Evolutionary conservation across 2,797 vertebrate genomes (phyloP), one percentile per base, ranked within the genome.

Genomic region (Nannoperca obscura): DNA sequence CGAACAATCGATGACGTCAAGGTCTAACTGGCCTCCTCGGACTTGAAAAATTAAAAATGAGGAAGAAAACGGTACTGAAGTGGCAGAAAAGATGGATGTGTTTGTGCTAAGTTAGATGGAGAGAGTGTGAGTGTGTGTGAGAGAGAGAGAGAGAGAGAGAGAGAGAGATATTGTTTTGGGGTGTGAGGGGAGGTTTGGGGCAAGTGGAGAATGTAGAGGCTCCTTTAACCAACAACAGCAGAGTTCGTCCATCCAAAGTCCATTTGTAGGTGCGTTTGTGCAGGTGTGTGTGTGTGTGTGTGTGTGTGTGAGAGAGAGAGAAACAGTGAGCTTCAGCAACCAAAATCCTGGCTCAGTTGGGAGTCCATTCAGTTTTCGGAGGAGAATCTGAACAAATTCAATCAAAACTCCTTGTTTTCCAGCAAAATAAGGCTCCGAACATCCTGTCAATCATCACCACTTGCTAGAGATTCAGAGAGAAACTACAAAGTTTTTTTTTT

Each of bases 61-160:
- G n/a, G 36, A 54, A 40, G 7, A 34, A 63, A n/a, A 34, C 55
- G 67, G 83, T 82, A 88, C 86, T 81, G 88, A 84, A 27, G 63
- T 71, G 69, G 81, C 44, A 19, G 69, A 53, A 40, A 59, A 76
- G 75, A 80, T 86, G 80, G 87, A 86, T 86, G 90, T 87, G 91
- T 89, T 88, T 93, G 92, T 90, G 91, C 89, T 32, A 80, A 85
- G 78, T 79, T 80, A n/a, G 49, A 80, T 60, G 60, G 60, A 40
- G 74, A 24, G 68, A 22, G 71, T 55, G 74, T 58, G 66, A 15
- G 62, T 34, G 59, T 20, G 34, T 24, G 60, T 36, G 69, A 8
- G 63, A 7, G 1, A 5, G 34, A 34, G 34, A 36, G 34, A 36
- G 34, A 36, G 36, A 5, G 52, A 42, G n/a, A 55, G 36, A 40